Evolutionary conservation across 2,888 invertebrate species (phyloP), one percentile per base, ranked within the genome.

Genomic region (Heliconius hortense): DNA sequence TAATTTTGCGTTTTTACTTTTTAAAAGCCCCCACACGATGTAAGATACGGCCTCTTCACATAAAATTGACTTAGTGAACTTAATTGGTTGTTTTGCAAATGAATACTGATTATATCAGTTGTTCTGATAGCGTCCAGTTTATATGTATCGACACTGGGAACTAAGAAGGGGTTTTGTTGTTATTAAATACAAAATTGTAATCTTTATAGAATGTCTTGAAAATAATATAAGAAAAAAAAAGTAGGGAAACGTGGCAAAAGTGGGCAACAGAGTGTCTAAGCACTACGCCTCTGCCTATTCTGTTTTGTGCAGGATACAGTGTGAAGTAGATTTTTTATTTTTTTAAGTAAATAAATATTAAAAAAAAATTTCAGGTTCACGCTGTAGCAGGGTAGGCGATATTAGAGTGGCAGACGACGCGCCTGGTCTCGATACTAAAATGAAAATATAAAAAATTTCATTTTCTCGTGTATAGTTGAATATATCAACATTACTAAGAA

Each of bases 1-100:
- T 84, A 84, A 84, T 84, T 83, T 60, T 82, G 75, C 79, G 78
- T 81, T 80, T 80, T 79, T 80, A 81, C 77, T 74, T 72, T 74
- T 18, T 64, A 74, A 71, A 64, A 71, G 70, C 64, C 76, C 76
- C 59, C 76, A 73, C 76, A 73, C 73, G 60, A 64, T 15, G 77
- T 59, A 66, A 39, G 63, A 62, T 31, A 72, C 53, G 76, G 73
- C 72, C 74, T 31, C 24, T 72, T 77, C 77, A 74, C 72, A 79
- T 73, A 76, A 77, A 74, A 69, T 74, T 77, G 78, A 72, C 35
- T 67, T 67, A 53, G n/a, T 8, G 56, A 62, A 69, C n/a, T 75
- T 73, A 78, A 76, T 76, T 79, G 76, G 69, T 77, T 73, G 76
- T 68, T 69, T 76, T 72, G 71, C 62, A 66, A 77, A 72, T 75